Evolutionary conservation across 2,797 vertebrate species (phyloP), one percentile per base, ranked within the genome.

Genomic region (Mormyrus hasselquistii): DNA sequence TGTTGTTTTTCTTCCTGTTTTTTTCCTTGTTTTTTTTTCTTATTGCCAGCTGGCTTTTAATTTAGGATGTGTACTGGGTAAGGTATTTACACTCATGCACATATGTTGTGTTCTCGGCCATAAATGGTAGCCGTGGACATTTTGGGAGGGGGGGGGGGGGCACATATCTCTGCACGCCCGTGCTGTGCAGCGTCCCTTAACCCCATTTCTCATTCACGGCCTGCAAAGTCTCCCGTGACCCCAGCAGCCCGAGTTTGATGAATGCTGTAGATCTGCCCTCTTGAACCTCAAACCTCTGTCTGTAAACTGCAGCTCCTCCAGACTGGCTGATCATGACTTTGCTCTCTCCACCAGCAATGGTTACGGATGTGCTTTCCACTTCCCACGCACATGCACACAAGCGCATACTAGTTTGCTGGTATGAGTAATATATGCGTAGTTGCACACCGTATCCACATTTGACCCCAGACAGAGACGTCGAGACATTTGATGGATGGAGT

Each of bases 191-290:
- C 94, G 93, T 95, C 93, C 94, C 94, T 93, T 92, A 95, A 93
- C 93, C 94, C 96, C 96, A 97, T 97, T 96, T 96, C 94, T 96
- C 95, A 96, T 96, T 94, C 96, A 95, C 96, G 96, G 94, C 96
- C 92, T 96, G 95, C 94, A 96, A 95, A 96, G 96, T 97, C 96
- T 97, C 96, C 93, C 88, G 95, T 96, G 96, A 95, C 96, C 94
- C 90, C 92, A 91, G 94, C 92, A 88, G 92, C 91, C 95, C 96
- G 95, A 96, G 93, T 97, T 96, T 98, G 97, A 98, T 97, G 95
- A 97, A 98, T 98, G 96, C 95, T 88, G 94, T 96, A 95, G 96
- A 97, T 97, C 94, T 97, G 97, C 96, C 97, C 96, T 97, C 93
- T 95, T 97, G 97, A 97, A 97, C 97, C 95, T 53, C 92, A 87